These are phyloP conservation scores for Sus cebifrons DNA, from an alignment of 2,797 vertebrate species.

Conservation along the genomic window DNA sequence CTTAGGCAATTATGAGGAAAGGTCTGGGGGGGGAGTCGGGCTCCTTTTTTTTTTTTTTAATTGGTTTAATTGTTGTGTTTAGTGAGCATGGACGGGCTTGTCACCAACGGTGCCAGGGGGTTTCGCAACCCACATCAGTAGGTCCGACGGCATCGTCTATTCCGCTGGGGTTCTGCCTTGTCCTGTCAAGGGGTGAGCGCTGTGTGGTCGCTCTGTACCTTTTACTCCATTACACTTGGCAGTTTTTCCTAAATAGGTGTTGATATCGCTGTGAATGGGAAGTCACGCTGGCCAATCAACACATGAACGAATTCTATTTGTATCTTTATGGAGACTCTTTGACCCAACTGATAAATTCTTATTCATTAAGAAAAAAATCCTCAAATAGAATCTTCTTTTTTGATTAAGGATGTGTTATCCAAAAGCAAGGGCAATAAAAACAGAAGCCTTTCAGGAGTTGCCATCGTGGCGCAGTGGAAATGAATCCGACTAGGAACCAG, in stretches of 20 bases:
- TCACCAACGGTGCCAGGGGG: not conserved
- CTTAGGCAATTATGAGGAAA: not conserved
- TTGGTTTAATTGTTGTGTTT: not conserved
- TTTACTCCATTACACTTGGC: not conserved
- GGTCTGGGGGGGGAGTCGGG: not conserved
- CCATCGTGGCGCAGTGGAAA: too few relatives aligned
- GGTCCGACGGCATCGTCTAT: not conserved
- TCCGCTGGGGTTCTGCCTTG: not conserved
- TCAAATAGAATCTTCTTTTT: not conserved
- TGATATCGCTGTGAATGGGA: slow-evolving; percentile 13
- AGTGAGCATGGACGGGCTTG: not conserved
- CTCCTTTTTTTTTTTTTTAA: not conserved
- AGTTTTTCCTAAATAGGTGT: not conserved
- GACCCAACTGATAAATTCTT: not conserved
- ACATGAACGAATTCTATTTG: not conserved
- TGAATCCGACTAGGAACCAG: too few relatives aligned
- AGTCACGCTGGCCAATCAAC: slow-evolving; percentile 41
- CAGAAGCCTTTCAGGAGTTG: not conserved
- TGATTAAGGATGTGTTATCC: not conserved
- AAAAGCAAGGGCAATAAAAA: not conserved
- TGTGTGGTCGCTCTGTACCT: not conserved
- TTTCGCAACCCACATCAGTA: not conserved
- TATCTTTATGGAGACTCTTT: slow-evolving; percentile 11
- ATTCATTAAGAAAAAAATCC: slow-evolving; percentile 40
- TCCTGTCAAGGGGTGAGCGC: not conserved